Base-by-base conservation (phyloP, 2,888 invertebrate species). In the Campoplex nolae region DNA sequence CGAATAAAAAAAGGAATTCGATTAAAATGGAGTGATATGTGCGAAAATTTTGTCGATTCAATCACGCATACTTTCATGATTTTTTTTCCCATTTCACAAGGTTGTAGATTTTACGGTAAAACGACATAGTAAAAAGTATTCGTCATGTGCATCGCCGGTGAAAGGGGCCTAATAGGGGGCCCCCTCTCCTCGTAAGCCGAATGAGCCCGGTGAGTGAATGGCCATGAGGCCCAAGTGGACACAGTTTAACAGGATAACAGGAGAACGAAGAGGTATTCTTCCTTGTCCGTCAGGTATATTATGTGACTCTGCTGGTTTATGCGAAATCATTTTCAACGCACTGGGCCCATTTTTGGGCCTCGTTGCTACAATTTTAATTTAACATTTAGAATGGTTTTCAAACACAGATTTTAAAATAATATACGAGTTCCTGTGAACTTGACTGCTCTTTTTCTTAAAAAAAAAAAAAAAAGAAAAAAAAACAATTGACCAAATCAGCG, bases 161-260 rank as follows among this genome's bases (percentile, higher is more conserved):
- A 87, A 83, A 82, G 62, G 84, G 75, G 79, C 78, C 84, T 74
- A 51, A 38, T 48, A 38, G 32, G 67, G 82, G 74, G 45, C 67
- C 81, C 42, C 28, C 28, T 62, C 67, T 45, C 35, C 68, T 68
- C 71, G 23, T 35, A 42, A 62, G 75, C 38, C 35, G 70, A 83
- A 71, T 45, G 78, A 79, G 54, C 74, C 82, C 71, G 83, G 83
- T 68, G 85, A 89, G 90, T 88, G 89, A 90, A 87, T 86, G 87
- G 85, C 81, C 87, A 88, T 92, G 90, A 93, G 93, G 91, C 92
- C 93, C 93, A 92, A 87, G 87, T 89, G 89, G 90, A 90, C 90
- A 89, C 90, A 89, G 90, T 90, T 89, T 88, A 92, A 76, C 91
- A 92, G 93, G 92, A 87, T 88, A 89, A 65, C 91, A 93, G 90